A percentile compares a stretch with the other conserved stretches of the same genome.
These are phyloP conservation scores for Rousettus madagascariensis DNA, from an alignment of 2,797 vertebrate genomes.

Conservation along the genomic window DNA sequence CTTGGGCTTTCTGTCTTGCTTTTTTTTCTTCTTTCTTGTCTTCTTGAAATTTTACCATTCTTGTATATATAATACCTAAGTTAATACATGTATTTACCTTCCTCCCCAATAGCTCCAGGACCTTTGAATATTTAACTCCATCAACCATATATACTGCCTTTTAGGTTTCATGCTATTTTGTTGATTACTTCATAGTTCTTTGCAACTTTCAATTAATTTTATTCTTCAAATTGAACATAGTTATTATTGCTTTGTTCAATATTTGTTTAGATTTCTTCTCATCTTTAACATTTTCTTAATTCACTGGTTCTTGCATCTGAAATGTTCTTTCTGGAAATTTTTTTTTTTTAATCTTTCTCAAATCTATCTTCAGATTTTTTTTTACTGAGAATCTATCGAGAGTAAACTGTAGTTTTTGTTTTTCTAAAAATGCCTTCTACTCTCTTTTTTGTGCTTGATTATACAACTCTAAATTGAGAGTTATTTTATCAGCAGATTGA, in stretches of 20 bases:
- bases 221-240: background rate
- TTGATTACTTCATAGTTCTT: background rate
- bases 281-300: background rate
- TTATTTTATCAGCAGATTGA: background rate
- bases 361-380: background rate
- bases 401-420: background rate
- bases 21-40: background rate
- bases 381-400: background rate
- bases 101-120: background rate
- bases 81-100: background rate
- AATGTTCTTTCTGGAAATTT: background rate
- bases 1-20: background rate
- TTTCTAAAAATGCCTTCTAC: constrained; percentile 5
- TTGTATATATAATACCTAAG: background rate
- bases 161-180: background rate
- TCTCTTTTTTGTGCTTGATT: background rate
- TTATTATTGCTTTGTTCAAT: background rate
- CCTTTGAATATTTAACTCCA: background rate
- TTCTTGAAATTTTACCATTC: background rate
- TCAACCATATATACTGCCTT: background rate
- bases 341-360: background rate
- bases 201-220: background rate
- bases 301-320: background rate
- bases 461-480: background rate
- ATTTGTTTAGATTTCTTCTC: background rate